phyloP scores from a whole-genome alignment of 1,140 invertebrate genomes.

The Drosophila suzukii region DNA sequence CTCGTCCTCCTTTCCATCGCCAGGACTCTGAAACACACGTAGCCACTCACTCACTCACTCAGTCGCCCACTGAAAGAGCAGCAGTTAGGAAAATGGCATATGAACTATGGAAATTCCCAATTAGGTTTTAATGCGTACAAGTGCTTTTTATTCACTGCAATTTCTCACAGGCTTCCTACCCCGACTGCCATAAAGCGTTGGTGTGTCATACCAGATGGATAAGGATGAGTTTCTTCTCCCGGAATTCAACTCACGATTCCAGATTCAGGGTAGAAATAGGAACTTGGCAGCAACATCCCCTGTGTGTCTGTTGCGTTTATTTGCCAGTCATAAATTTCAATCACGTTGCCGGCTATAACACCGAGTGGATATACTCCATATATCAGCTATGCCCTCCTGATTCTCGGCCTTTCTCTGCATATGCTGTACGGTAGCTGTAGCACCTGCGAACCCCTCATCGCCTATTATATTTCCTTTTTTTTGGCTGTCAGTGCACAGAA shows the following conservation, averaged over 20 bases:
- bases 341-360: conserved; percentile 79
- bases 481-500: conserved; percentile 5
- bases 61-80: conserved; percentile 13
- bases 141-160: conserved; percentile 82
- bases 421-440: conserved; percentile 38
- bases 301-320: conserved; percentile 60
- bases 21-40: conserved; percentile 2
- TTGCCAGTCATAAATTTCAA: conserved; percentile 83
- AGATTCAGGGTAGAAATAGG: conserved; percentile 13
- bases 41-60: conserved; percentile 18
- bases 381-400: conserved; percentile 55
- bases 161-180: conserved; percentile 58
- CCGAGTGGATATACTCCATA: conserved; percentile 74
- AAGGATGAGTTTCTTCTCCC: not conserved
- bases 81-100: conserved; percentile 74
- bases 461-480: conserved; percentile 9
- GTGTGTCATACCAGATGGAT: not conserved
- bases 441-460: conserved; percentile 43
- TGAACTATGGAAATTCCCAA: conserved; percentile 83
- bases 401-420: conserved; percentile 47
- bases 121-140: conserved; percentile 82
- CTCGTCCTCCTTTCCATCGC: not conserved
- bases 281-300: conserved; percentile 10
- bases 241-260: conserved; percentile 65
- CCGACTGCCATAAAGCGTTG: conserved; percentile 10